Conservation (phyloP, 92 coral and sea anemone species). For the Blastomussa wellsi region DNA sequence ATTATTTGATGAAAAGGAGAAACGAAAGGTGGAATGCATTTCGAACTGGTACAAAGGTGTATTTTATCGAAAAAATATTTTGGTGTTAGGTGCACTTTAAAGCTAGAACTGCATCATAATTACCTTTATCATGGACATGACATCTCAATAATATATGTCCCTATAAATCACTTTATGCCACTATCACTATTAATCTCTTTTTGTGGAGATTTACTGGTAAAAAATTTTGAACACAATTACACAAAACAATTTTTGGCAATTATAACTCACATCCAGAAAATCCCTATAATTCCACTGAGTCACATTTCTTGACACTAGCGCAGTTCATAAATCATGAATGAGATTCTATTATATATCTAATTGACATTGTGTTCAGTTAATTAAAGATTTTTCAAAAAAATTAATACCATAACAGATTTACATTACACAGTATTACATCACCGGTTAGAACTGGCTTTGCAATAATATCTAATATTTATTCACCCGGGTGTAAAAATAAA, state of each 20-base stretch:
- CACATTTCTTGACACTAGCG: neutral
- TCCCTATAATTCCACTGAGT: neutral
- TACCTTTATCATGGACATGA: neutral
- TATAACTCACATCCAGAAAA: neutral
- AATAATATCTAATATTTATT: neutral
- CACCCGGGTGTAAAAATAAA: no score
- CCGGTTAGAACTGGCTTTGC: neutral
- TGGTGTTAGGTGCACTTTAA: no score
- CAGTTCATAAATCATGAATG: neutral
- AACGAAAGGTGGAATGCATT: no score
- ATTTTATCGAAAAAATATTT: no score
- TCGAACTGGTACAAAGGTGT: no score
- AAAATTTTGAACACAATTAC: neutral
- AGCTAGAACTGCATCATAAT: no score
- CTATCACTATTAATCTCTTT: neutral
- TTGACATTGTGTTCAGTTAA: neutral
- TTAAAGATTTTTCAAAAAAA: neutral
- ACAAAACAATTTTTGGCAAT: neutral
- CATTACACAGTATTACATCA: neutral
- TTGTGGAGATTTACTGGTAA: no score
- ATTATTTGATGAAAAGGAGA: no score
- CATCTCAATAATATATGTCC: neutral
- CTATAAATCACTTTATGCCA: neutral
- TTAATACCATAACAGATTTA: neutral
- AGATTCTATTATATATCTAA: neutral